These are phyloP conservation scores for Drosophila suboccidentalis DNA, from an alignment of 2,888 invertebrate genomes.

Conservation along the genomic window DNA sequence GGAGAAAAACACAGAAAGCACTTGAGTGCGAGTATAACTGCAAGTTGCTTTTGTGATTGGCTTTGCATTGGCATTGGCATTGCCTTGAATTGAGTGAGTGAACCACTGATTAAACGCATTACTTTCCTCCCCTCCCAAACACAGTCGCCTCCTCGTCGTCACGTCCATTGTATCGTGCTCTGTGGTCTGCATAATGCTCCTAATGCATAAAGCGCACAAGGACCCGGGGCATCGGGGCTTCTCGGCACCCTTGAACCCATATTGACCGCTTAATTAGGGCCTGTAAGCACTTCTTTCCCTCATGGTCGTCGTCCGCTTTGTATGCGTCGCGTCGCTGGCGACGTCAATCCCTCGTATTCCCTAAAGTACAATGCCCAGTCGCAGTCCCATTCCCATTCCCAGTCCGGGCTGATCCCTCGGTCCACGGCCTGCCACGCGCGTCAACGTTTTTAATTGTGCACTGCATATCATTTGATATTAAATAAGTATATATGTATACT, in stretches of 20 bases:
- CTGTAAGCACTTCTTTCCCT: conserved; percentile 55
- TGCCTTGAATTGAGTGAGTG: conserved; percentile 65
- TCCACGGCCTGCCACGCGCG: conserved; percentile 63
- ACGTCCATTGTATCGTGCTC: conserved; percentile 21
- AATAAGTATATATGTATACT: conserved; percentile 37
- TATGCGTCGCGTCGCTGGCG: conserved; percentile 37
- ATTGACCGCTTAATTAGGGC: conserved; percentile 77
- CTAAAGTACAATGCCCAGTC: conserved; percentile 55
- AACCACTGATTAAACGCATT: conserved; percentile 67
- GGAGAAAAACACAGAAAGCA: conserved; percentile 4
- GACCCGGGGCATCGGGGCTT: conserved; percentile 43
- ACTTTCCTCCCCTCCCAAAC: conserved; percentile 6
- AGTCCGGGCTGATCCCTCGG: conserved; percentile 35
- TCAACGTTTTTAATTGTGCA: conserved; percentile 73
- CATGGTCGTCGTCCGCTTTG: conserved; percentile 19
- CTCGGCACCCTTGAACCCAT: conserved; percentile 71
- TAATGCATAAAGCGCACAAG: conserved; percentile 57
- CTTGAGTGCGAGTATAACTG: conserved; percentile 41
- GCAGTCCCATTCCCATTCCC: conserved; percentile 7
- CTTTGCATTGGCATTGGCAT: conserved; percentile 16
- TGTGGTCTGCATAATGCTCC: conserved; percentile 52
- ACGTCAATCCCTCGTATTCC: conserved; percentile 23
- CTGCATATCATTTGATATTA: conserved; percentile 76
- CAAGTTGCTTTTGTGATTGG: conserved; percentile 28
- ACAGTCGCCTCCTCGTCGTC: background rate